Evolutionary conservation across 2,888 invertebrate species (phyloP), one percentile per base, ranked within the genome.

Genomic region (Micoletzkya japonica): DNA sequence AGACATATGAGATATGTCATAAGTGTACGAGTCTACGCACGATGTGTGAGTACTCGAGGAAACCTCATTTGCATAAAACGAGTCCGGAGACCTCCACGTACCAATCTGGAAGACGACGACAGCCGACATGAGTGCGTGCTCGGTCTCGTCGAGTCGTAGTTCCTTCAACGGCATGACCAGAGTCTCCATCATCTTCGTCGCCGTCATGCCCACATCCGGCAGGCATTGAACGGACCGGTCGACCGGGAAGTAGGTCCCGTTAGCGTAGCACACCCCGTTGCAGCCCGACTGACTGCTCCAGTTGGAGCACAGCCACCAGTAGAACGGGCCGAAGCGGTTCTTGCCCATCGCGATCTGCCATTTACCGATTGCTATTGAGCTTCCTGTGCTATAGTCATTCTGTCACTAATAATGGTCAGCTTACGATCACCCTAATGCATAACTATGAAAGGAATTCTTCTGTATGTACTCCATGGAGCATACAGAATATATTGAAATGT

Each of bases 251-350:
- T 82, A 82, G 56, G 82, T 75, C 36, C 81, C 82, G 70, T 82
- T 82, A 6, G 79, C 77, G 69, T 82, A 82, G 63, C 81, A 81
- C 30, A 82, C 79, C 4, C 82, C 82, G 7, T 81, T 76, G 61
- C 77, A 79, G n/a, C 73, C 73, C 6, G 75, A 74, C n/a, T 32
- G n/a, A 17, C 79, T 77, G 2, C 79, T 78, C 81, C 81, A 82
- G 49, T 77, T 77, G 20, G 80, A 79, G 36, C 75, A 76, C 17
- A 77, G 52, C 81, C 82, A 82, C 82, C 82, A 82, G 70, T 82
- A 81, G 67, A 81, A 82, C 17, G 81, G 76, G 17, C 80, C 79
- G 70, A 78, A 82, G 6, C 82, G 77, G 57, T 78, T 77, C 63
- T 82, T 79, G 1, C 80, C 81, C 10, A 82, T 52, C 6, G 72